Conservation (phyloP, 2,797 vertebrate genomes). For the Sebastes umbrosus region DNA sequence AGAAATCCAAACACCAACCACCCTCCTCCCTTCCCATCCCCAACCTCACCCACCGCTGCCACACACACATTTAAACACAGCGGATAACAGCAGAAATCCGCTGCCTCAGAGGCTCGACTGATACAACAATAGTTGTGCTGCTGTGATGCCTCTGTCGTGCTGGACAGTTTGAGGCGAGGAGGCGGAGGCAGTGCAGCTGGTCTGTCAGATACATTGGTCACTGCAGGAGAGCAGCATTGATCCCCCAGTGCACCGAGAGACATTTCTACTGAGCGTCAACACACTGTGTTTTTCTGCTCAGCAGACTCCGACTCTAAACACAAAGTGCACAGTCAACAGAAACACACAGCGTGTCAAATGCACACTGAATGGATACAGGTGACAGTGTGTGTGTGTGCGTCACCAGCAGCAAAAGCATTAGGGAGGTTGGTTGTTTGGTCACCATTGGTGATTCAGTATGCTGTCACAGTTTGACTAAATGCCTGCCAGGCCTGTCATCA, state of each 20-base stretch:
- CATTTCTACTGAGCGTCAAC: conserved; percentile 13
- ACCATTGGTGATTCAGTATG: not conserved
- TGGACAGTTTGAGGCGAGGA: conserved; percentile 11
- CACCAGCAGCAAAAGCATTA: not conserved
- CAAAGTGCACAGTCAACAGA: not conserved
- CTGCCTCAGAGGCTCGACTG: conserved; percentile 23
- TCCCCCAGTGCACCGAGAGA: not conserved
- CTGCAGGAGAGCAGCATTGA: conserved; percentile 34
- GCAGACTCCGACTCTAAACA: not conserved
- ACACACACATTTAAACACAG: conserved; percentile 16
- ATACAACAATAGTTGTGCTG: conserved; percentile 16
- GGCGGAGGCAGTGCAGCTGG: conserved; percentile 11
- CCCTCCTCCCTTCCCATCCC: not conserved
- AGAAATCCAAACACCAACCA: conserved; percentile 24
- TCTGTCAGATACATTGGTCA: conserved; percentile 27
- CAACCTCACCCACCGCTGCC: not conserved
- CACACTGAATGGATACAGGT: not conserved
- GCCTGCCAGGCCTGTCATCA: not conserved
- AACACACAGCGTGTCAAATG: not conserved
- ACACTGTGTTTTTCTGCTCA: not conserved
- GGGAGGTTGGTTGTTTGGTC: not conserved
- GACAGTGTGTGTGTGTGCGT: not conserved
- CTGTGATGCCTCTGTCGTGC: conserved; percentile 25
- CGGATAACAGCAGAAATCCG: conserved; percentile 37
- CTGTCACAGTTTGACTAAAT: conserved; percentile 5